These are phyloP conservation scores for Lochmaea capreae DNA, from an alignment of 2,888 invertebrate genomes.

Conservation along the genomic window DNA sequence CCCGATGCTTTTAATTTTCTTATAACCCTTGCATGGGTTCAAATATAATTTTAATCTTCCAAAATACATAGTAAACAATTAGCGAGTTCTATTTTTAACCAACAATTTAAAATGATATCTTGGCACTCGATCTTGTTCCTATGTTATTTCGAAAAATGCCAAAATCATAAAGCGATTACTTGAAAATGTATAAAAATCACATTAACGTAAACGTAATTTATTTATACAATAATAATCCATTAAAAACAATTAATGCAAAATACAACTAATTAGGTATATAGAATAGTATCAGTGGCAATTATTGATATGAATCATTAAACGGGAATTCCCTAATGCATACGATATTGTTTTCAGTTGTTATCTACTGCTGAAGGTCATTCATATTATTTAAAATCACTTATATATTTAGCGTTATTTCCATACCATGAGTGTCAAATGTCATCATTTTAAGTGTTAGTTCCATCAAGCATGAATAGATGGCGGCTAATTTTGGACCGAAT, in stretches of 20 bases:
- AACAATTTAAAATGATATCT: neutral
- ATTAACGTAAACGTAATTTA: neutral
- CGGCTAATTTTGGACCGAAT: too few species aligned
- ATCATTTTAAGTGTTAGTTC: too few species aligned
- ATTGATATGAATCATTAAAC: neutral
- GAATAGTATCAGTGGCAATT: neutral
- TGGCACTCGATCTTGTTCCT: neutral
- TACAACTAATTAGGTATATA: too few species aligned
- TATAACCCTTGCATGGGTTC: neutral
- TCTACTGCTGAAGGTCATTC: too few species aligned
- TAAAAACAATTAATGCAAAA: neutral
- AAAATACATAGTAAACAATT: neutral
- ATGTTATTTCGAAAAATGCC: slow-evolving; percentile 4
- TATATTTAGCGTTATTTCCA: too few species aligned
- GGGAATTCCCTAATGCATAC: too few species aligned
- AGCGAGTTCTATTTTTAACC: neutral
- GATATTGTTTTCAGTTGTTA: too few species aligned
- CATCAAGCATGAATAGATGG: too few species aligned
- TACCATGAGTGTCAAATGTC: too few species aligned
- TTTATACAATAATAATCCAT: neutral
- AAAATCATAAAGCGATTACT: slow-evolving; percentile 3
- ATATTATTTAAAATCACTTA: too few species aligned
- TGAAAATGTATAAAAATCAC: neutral
- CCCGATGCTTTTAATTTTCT: too few species aligned
- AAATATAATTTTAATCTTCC: neutral